These are phyloP conservation scores for Amiota minor DNA, from an alignment of 2,888 invertebrate genomes.

Conservation along the genomic window DNA sequence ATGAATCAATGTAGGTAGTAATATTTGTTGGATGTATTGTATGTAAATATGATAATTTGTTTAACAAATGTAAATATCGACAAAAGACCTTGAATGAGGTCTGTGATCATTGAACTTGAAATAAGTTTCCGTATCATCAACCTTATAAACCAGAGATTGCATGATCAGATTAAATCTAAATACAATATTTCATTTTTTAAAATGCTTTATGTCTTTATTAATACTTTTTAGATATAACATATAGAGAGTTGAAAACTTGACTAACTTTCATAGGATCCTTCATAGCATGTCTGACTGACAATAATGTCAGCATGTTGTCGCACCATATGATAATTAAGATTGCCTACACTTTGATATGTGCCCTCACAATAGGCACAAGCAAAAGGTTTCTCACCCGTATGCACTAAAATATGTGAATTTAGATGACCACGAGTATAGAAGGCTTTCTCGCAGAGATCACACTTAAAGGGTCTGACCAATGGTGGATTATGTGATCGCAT, in stretches of 20 bases:
- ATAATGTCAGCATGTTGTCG: conserved; percentile 52
- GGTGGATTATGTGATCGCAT: conserved; percentile 63
- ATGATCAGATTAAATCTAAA: too few species aligned
- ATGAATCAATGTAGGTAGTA: too few species aligned
- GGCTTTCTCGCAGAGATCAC: conserved; percentile 60
- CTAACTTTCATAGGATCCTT: conserved; percentile 14
- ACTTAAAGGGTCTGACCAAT: conserved; percentile 63
- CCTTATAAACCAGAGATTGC: too few species aligned
- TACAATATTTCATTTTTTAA: too few species aligned
- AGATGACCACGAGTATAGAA: conserved; percentile 67
- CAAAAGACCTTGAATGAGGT: too few species aligned
- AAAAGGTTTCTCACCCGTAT: conserved; percentile 70
- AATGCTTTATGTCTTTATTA: conserved; percentile 11
- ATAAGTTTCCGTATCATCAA: too few species aligned
- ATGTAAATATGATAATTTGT: too few species aligned
- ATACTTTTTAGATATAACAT: conserved; percentile 18
- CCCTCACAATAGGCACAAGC: conserved; percentile 59
- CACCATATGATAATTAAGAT: conserved; percentile 63
- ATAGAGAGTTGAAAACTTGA: neutral
- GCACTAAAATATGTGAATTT: conserved; percentile 63
- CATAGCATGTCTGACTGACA: conserved; percentile 20
- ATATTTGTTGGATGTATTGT: too few species aligned
- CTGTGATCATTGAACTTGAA: too few species aligned
- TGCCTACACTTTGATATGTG: conserved; percentile 66
- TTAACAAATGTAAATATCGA: too few species aligned